Evolutionary conservation across 2,888 invertebrate genomes (phyloP).

Genomic region (Mimumesa dahlbomi): DNA sequence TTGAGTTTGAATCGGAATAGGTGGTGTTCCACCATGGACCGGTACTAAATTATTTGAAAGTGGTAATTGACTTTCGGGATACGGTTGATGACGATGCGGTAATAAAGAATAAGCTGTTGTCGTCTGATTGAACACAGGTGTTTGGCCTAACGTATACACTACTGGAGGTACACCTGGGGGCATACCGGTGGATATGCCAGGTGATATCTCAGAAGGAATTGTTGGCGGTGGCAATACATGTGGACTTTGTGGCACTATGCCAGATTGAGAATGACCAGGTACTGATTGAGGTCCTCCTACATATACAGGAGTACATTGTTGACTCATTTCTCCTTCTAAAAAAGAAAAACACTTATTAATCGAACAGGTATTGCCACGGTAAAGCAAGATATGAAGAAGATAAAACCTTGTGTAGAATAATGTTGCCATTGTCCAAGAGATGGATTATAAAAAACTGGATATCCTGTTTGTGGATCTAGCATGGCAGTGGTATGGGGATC

Average conservation of each 20-base stretch:
- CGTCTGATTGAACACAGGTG: constrained; percentile 60
- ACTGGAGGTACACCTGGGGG: constrained; percentile 60
- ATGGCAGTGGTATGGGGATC: constrained; percentile 83
- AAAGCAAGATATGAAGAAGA: neutral
- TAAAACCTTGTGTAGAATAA: constrained; percentile 77
- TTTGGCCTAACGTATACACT: constrained; percentile 65
- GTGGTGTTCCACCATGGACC: constrained; percentile 67
- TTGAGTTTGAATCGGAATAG: constrained; percentile 58
- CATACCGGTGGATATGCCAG: constrained; percentile 57
- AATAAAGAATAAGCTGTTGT: constrained; percentile 60
- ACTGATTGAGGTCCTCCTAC: constrained; percentile 59
- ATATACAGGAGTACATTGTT: constrained; percentile 71
- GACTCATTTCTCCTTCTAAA: constrained; percentile 66
- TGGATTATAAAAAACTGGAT: constrained; percentile 82
- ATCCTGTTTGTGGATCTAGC: constrained; percentile 82
- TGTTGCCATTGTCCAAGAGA: constrained; percentile 82
- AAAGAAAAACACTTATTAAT: neutral
- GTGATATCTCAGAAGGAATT: constrained; percentile 62
- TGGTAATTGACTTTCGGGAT: constrained; percentile 59
- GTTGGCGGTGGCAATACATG: constrained; percentile 61
- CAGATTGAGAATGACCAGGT: constrained; percentile 48
- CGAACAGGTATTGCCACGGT: neutral
- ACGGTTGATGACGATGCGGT: constrained; percentile 62
- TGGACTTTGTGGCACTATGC: constrained; percentile 54
- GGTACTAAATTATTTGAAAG: constrained; percentile 64